These are phyloP conservation scores for Carabus problematicus DNA, from an alignment of 2,888 invertebrate genomes.

Conservation along the genomic window DNA sequence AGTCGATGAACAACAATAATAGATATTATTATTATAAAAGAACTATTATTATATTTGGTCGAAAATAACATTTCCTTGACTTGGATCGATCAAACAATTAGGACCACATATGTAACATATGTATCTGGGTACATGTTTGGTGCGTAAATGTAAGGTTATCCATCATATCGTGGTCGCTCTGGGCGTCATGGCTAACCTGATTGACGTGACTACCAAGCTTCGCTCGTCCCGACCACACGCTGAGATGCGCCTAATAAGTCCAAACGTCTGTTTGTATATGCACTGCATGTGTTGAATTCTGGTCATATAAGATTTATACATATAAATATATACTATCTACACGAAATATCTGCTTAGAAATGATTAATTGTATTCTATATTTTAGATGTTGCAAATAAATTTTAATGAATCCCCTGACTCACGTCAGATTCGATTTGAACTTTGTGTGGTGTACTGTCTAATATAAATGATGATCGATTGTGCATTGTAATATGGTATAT, in stretches of 20 bases:
- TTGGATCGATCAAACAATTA: no score
- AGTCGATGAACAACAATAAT: no score
- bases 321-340: constrained; percentile 27
- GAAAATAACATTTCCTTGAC: no score
- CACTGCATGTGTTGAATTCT: constrained; percentile 31
- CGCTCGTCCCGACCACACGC: constrained; percentile 7
- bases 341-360: constrained; percentile 5
- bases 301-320: constrained; percentile 28
- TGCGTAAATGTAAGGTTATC: constrained; percentile 6
- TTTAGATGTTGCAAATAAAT: constrained; percentile 27
- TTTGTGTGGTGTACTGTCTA: no score
- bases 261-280: constrained; percentile 13
- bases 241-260: constrained; percentile 27
- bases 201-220: constrained; percentile 29
- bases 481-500: no score
- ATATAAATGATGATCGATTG: no score
- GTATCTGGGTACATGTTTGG: neutral
- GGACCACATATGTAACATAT: no score
- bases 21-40: no score
- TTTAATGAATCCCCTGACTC: neutral
- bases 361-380: constrained; percentile 26
- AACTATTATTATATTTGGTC: no score
- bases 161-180: constrained; percentile 18
- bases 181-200: constrained; percentile 21
- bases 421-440: no score